Conservation (phyloP, 2,888 invertebrate species). For the Deilephila elpenor region DNA sequence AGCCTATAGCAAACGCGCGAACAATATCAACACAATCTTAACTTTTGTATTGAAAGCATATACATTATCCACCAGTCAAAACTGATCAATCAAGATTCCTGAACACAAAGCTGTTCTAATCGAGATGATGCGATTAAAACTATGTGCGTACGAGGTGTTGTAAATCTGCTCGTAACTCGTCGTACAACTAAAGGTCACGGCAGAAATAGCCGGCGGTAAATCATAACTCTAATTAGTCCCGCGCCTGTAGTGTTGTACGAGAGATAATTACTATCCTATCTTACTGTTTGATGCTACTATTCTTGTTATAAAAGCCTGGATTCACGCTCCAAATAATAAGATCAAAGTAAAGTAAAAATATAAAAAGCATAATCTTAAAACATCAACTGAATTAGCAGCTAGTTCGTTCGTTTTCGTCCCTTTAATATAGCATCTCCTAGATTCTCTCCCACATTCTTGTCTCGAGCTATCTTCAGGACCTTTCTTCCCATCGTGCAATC, state of each 20-base stretch:
- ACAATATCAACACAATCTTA: too few species aligned
- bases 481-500: too few species aligned
- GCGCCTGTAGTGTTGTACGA: not conserved
- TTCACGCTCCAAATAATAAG: too few species aligned
- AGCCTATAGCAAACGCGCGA: too few species aligned
- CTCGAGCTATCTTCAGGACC: too few species aligned
- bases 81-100: not conserved
- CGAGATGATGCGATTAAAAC: not conserved
- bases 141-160: not conserved
- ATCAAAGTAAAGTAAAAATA: too few species aligned
- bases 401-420: not conserved
- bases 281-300: not conserved
- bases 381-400: not conserved
- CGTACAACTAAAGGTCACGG: constrained; percentile 14
- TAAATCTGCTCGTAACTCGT: not conserved
- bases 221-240: constrained; percentile 28
- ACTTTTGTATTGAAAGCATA: not conserved
- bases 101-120: not conserved
- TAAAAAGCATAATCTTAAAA: not conserved
- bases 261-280: constrained; percentile 15
- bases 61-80: not conserved
- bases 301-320: not conserved
- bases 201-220: constrained; percentile 27
- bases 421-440: too few species aligned
- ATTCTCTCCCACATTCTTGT: too few species aligned